Evolutionary conservation across 1,140 invertebrate genomes (phyloP).

Genomic region (Lethrus apterus): DNA sequence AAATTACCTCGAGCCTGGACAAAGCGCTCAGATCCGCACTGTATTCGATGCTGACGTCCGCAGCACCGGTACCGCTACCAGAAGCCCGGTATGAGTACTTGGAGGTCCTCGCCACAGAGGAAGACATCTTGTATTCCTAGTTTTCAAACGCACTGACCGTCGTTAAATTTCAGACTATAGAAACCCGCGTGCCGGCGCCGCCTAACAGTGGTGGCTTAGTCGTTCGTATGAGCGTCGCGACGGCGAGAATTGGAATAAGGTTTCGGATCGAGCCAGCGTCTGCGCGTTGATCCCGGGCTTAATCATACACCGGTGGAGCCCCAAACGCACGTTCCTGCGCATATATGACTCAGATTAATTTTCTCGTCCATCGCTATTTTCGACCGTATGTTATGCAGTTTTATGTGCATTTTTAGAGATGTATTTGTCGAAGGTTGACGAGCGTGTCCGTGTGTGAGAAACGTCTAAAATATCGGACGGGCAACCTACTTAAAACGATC

Average conservation of each 20-base stretch:
- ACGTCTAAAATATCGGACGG: too few relatives aligned
- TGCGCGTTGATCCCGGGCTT: slow-evolving; percentile 18
- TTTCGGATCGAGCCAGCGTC: slow-evolving; percentile 14
- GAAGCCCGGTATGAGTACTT: slow-evolving; percentile 83
- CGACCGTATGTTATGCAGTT: slow-evolving; percentile 13
- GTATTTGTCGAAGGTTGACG: too few relatives aligned
- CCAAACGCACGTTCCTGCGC: slow-evolving; percentile 18
- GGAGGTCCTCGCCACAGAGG: slow-evolving; percentile 72
- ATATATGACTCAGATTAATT: slow-evolving; percentile 25
- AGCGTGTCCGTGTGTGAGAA: too few relatives aligned
- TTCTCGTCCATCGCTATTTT: slow-evolving; percentile 29
- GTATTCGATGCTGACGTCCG: slow-evolving; percentile 91
- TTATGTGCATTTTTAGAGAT: too few relatives aligned
- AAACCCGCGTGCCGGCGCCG: slow-evolving; percentile 38
- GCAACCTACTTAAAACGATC: too few relatives aligned
- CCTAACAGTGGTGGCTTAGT: slow-evolving; percentile 39
- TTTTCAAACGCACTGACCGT: slow-evolving; percentile 35
- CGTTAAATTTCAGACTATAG: slow-evolving; percentile 32
- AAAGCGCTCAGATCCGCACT: slow-evolving; percentile 84
- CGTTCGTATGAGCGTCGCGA: slow-evolving; percentile 42
- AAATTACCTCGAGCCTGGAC: slow-evolving; percentile 81
- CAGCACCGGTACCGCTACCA: slow-evolving; percentile 66
- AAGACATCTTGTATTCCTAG: slow-evolving; percentile 46
- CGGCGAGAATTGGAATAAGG: slow-evolving; percentile 33
- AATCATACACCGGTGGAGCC: too few relatives aligned